Percentiles rank a stretch among this genome's conserved stretches.
Conservation (phyloP, 2,888 invertebrate species). For the Ashinkailepas kermadecensis region DNA sequence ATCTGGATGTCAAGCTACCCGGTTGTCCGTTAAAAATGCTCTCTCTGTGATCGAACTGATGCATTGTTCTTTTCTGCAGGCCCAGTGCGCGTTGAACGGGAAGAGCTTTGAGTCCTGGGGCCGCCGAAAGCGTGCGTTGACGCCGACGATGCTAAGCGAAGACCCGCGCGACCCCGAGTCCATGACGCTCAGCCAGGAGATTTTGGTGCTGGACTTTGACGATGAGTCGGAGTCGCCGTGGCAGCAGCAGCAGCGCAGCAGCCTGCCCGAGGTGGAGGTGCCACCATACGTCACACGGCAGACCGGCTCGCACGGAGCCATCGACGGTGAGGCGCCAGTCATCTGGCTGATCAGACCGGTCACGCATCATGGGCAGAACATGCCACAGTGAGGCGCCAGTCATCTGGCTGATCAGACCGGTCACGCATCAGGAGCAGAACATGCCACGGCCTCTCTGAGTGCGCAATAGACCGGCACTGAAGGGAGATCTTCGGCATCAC, state of each 20-base stretch:
- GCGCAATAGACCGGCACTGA: too few relatives aligned
- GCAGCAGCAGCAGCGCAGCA: conserved; percentile 24
- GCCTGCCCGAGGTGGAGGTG: neutral
- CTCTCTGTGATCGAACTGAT: too few relatives aligned
- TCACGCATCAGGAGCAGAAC: too few relatives aligned
- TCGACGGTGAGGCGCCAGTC: neutral
- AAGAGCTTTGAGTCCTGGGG: conserved; percentile 87
- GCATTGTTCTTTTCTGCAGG: conserved; percentile 48
- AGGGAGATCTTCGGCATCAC: too few relatives aligned
- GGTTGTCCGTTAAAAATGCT: too few relatives aligned
- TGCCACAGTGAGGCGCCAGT: neutral
- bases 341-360: too few relatives aligned
- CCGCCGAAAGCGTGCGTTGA: neutral
- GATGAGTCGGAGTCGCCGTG: conserved; percentile 53
- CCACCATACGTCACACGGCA: neutral
- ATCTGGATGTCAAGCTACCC: too few relatives aligned
- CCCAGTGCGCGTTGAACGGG: conserved; percentile 83
- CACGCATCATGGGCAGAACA: too few relatives aligned
- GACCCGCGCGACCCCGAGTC: conserved; percentile 49
- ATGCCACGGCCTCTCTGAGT: too few relatives aligned
- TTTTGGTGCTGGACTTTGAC: conserved; percentile 83
- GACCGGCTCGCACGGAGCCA: neutral
- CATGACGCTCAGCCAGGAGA: conserved; percentile 91
- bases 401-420: too few relatives aligned
- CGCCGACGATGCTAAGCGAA: neutral